phyloP scores from a whole-genome alignment of 2,113 vertebrate genomes.

The Grantiella picta region DNA sequence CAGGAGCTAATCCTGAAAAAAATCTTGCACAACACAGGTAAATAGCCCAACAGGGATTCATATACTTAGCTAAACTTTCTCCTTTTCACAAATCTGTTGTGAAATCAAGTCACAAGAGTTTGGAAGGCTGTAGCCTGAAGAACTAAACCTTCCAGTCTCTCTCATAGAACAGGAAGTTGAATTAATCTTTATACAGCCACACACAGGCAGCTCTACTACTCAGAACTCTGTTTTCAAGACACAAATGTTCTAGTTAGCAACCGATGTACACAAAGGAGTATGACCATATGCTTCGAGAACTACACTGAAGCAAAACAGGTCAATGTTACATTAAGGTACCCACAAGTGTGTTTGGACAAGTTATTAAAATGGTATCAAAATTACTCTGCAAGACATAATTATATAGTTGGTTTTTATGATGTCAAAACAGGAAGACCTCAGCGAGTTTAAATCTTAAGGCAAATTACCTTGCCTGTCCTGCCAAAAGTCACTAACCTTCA shows the following conservation, averaged over 20 bases:
- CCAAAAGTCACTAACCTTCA: neutral
- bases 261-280: neutral
- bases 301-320: neutral
- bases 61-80: neutral
- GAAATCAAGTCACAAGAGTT: neutral
- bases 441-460: neutral
- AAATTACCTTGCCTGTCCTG: neutral
- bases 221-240: slow-evolving; percentile 12
- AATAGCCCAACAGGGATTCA: neutral
- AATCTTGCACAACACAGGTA: slow-evolving; percentile 11
- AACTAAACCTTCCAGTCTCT: neutral
- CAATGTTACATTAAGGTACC: neutral
- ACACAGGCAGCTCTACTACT: neutral
- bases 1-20: slow-evolving; percentile 28
- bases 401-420: neutral
- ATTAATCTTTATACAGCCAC: slow-evolving; percentile 7
- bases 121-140: neutral
- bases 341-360: neutral
- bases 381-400: neutral
- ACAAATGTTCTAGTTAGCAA: neutral
- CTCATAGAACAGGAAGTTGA: slow-evolving; percentile 19
- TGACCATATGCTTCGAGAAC: neutral
- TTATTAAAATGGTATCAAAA: neutral
- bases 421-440: neutral
- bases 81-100: neutral